Base-by-base conservation (phyloP, 2,113 vertebrate species). In the Eulemur macaco region DNA sequence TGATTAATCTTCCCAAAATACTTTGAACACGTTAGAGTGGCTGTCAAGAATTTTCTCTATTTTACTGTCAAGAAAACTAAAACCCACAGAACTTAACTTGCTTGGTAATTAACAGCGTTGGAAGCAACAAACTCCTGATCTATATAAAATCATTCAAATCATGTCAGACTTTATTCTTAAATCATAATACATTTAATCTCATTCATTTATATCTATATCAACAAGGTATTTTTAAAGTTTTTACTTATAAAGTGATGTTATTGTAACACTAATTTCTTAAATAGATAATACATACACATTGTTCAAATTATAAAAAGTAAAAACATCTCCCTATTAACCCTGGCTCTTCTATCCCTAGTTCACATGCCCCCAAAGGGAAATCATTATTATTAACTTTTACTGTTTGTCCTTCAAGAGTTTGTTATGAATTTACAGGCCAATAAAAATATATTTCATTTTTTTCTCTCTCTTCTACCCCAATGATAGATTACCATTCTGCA, bases 61-160 rank as follows among this genome's bases (percentile, higher is more conserved):
- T 84, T 95, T 94, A 58, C 39, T 95, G 23, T 94, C 23, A 91
- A 82, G 21, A 81, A 93, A 91, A 95, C 27, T 50, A 91, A 93
- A 23, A 68, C 18, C 52, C 54, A 81, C 34, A 52, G 8, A 89
- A 81, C 11, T 85, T 96, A 84, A 71, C 37, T 66, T 91, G 23
- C 29, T 81, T 64, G 12, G 10, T 92, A 95, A 82, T 94, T 77
- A 92, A 58, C 23, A 73, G 39, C 50, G 20, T 60, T 45, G 10
- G 47, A 82, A 66, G n/a, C 39, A 56, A 89, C 8, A 91, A 23
- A 64, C 20, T 69, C 29, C 6, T 64, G 29, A 64, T 76, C 71
- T 88, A 47, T 56, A 14, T 3, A 52, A 87, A 96, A 45, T 60
- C 29, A 84, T 93, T 88, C 39, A 93, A 69, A 80, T 93, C 63